Conservation (phyloP, 2,888 invertebrate species). For the Tigriopus californicus region DNA sequence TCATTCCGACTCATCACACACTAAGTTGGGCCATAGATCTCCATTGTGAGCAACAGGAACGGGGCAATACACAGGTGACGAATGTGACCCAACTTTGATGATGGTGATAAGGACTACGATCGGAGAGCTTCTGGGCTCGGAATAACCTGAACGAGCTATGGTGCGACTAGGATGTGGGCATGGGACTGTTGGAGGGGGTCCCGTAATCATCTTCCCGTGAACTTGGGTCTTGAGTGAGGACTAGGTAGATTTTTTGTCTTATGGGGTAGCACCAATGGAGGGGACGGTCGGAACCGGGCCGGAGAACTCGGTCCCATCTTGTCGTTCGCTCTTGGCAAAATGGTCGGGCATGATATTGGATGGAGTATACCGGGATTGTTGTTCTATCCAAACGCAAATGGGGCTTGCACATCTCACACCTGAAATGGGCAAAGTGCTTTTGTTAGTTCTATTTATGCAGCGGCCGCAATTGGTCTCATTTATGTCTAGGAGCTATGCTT, state of each 20-base stretch:
- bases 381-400: too few species aligned
- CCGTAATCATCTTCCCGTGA: not conserved
- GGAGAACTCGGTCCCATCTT: slow-evolving; percentile 1
- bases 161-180: not conserved
- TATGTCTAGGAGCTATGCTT: too few species aligned
- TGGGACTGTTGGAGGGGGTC: not conserved
- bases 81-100: not conserved
- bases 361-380: not conserved
- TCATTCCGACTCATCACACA: not conserved
- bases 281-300: not conserved
- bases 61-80: too few species aligned
- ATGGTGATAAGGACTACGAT: not conserved
- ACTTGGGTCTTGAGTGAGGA: not conserved
- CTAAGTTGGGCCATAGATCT: too few species aligned
- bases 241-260: too few species aligned
- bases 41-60: too few species aligned
- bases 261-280: not conserved
- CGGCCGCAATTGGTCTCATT: too few species aligned
- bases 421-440: too few species aligned
- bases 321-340: not conserved
- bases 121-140: not conserved
- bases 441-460: too few species aligned
- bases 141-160: not conserved
- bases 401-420: too few species aligned
- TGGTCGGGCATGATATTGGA: not conserved